phyloP scores from a whole-genome alignment of 2,888 invertebrate species.

The Aleiodes testaceus region DNA sequence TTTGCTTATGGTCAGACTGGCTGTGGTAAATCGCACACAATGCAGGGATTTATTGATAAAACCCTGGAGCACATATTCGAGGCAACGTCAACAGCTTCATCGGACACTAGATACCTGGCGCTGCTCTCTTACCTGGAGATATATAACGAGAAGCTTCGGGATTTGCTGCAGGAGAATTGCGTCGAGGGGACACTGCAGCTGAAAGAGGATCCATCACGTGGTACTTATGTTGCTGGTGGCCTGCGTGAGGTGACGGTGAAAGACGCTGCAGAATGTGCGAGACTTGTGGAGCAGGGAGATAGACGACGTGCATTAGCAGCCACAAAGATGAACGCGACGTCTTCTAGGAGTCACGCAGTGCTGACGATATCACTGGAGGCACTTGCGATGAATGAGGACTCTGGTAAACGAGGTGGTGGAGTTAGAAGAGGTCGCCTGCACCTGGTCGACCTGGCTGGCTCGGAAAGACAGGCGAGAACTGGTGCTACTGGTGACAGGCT shows the following conservation, averaged over 20 bases:
- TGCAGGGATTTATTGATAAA: slow-evolving; percentile 89
- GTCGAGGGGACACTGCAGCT: slow-evolving; percentile 76
- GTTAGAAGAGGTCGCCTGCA: slow-evolving; percentile 85
- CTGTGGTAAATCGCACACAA: slow-evolving; percentile 92
- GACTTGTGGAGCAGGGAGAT: slow-evolving; percentile 84
- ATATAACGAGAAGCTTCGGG: slow-evolving; percentile 87
- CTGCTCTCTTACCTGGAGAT: slow-evolving; percentile 88
- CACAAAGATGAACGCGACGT: slow-evolving; percentile 91
- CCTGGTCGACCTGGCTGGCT: slow-evolving; percentile 91
- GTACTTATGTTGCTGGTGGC: slow-evolving; percentile 79
- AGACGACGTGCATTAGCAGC: slow-evolving; percentile 87
- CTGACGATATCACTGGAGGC: slow-evolving; percentile 90
- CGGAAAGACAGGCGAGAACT: slow-evolving; percentile 87
- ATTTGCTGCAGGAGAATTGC: slow-evolving; percentile 78
- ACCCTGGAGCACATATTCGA: slow-evolving; percentile 93
- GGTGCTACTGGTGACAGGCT: slow-evolving; percentile 90
- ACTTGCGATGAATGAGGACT: slow-evolving; percentile 75
- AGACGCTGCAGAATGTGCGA: slow-evolving; percentile 84
- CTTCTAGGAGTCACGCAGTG: slow-evolving; percentile 90
- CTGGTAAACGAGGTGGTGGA: slow-evolving; percentile 67
- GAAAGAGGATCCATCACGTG: slow-evolving; percentile 76
- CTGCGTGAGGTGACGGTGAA: slow-evolving; percentile 77
- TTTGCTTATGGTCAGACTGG: slow-evolving; percentile 96
- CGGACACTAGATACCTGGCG: slow-evolving; percentile 81
- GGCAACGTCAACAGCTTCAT: slow-evolving; percentile 82